Percentiles rank a stretch among this genome's conserved stretches.
Evolutionary conservation across 2,888 invertebrate genomes (phyloP).

Genomic region (Clusia tigrina): DNA sequence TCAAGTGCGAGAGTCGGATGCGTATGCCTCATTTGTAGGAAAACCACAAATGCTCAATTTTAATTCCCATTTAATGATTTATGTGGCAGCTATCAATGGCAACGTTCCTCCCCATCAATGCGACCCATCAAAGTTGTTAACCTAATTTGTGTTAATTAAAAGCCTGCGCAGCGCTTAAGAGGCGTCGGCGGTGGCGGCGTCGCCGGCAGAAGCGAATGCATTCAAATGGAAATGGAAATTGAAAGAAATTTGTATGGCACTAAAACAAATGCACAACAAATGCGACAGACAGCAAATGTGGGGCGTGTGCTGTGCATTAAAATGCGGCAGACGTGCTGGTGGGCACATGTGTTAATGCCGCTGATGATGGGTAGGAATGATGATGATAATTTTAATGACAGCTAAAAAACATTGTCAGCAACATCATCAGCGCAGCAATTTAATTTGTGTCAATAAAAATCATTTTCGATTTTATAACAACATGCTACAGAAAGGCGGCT

Average conservation of each 20-base stretch:
- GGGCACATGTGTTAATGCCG: neutral
- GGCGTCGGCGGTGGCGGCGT: too few species aligned
- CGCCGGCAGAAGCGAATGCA: neutral
- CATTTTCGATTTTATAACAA: neutral
- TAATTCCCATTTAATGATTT: too few species aligned
- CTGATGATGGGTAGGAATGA: neutral
- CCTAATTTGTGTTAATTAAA: conserved; percentile 4
- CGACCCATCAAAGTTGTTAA: neutral
- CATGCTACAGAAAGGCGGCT: too few species aligned
- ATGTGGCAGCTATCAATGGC: too few species aligned
- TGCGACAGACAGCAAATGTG: neutral
- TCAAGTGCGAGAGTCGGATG: too few species aligned
- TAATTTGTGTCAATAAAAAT: neutral
- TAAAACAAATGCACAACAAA: neutral
- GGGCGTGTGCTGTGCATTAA: neutral
- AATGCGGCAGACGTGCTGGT: too few species aligned
- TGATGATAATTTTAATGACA: conserved; percentile 8
- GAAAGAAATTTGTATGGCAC: neutral
- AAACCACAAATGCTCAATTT: too few species aligned
- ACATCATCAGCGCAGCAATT: neutral
- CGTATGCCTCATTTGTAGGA: too few species aligned
- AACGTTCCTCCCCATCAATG: too few species aligned
- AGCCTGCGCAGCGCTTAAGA: neutral
- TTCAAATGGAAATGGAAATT: neutral
- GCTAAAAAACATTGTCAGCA: conserved; percentile 3